Conservation (phyloP, 2,113 vertebrate species). For the Xenus cinereus region DNA sequence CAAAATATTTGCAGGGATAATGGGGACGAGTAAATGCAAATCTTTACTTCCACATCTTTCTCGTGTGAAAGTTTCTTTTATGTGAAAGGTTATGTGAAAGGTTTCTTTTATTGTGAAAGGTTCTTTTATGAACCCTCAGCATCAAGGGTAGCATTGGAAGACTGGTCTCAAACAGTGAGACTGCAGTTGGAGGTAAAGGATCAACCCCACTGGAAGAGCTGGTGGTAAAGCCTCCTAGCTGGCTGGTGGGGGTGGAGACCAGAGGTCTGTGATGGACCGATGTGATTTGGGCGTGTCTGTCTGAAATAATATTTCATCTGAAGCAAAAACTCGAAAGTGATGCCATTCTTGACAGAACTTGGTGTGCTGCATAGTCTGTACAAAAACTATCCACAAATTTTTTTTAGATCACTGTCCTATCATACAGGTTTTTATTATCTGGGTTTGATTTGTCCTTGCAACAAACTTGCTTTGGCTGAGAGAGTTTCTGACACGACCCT, state of each 20-base stretch:
- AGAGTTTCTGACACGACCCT: background rate
- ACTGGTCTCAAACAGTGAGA: background rate
- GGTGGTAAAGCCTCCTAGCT: background rate
- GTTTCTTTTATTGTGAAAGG: too few relatives aligned
- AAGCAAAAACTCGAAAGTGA: background rate
- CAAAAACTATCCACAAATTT: background rate
- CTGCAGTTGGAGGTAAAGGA: background rate
- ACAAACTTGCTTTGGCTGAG: background rate
- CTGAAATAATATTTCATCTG: background rate
- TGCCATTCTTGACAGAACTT: background rate
- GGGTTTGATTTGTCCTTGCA: background rate
- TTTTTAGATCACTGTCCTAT: background rate
- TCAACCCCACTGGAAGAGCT: background rate
- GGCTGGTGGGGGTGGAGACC: background rate
- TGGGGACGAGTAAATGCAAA: background rate
- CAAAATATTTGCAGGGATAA: background rate
- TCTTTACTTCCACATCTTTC: background rate
- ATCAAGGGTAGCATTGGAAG: background rate
- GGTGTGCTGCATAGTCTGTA: background rate
- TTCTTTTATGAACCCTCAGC: background rate
- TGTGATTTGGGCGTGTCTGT: background rate
- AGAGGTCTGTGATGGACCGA: background rate
- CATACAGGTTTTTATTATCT: background rate
- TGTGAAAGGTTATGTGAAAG: too few relatives aligned
- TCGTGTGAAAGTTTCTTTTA: background rate